Evolutionary conservation across 2,888 invertebrate genomes (phyloP), one percentile per base, ranked within the genome.

Genomic region (Heliconius charithonia): DNA sequence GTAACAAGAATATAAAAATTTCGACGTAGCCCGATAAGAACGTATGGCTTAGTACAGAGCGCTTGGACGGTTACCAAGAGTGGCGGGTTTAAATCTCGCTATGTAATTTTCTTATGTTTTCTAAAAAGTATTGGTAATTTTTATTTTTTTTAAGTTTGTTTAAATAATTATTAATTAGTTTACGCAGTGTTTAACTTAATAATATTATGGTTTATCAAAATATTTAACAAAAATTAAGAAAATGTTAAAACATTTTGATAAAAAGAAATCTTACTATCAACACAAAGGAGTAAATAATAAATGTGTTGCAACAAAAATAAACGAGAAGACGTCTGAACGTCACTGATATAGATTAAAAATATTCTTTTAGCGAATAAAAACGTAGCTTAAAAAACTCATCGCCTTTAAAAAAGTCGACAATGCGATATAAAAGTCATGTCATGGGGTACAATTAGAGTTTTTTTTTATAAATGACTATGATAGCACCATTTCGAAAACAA

Each of bases 391-490:
- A 69, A 67, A 41, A 37, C 1, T 41, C 37, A 56, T 59, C 66
- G 41, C 41, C 71, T 71, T 72, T 72, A 72, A 67, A 41, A 78
- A 65, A 69, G 56, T 74, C 70, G 29, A 77, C 67, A 80, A 67
- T 77, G 27, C 65, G 32, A 81, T 82, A 82, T 80, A 81, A 85
- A 88, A 87, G 86, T 85, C 84, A 86, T 86, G 84, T 83, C 82
- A 85, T 83, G 85, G 84, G 27, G 29, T 25, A 66, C 75, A 71
- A 67, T 79, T 74, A 78, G 74, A 75, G 74, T 73, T 56, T 85
- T 84, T 87, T 89, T 88, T 87, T 32, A 85, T 87, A 87, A 89
- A 89, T 87, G 86, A 85, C 84, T 79, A 79, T 86, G 87, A 89
- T 87, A 84, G 85, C 85, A 86, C 85, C 87, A 85, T 89, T 89